Conservation (phyloP, 1,140 invertebrate species). For the Drosophila ohnishii region DNA sequence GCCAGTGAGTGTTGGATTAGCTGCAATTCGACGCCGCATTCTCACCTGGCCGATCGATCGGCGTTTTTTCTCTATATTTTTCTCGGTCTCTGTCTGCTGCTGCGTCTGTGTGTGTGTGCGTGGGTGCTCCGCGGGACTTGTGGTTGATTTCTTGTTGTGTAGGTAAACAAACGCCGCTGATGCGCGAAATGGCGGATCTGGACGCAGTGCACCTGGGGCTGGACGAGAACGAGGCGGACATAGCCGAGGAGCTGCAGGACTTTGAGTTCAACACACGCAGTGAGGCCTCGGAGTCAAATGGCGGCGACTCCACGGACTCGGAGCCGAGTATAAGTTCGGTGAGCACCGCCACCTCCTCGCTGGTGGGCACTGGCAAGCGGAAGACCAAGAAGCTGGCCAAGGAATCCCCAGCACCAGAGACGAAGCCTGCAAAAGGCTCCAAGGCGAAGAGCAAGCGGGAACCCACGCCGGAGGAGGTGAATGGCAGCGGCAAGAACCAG, state of each 20-base stretch:
- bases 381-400: slow-evolving; percentile 84
- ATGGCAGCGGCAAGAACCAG: slow-evolving; percentile 66
- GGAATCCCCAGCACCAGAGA: slow-evolving; percentile 10
- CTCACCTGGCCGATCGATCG: slow-evolving; percentile 69
- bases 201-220: slow-evolving; percentile 88
- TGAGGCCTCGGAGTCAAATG: slow-evolving; percentile 87
- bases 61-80: slow-evolving; percentile 78
- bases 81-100: slow-evolving; percentile 51
- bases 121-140: slow-evolving; percentile 39
- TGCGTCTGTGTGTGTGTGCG: slow-evolving; percentile 22
- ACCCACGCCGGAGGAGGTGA: slow-evolving; percentile 54
- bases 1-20: slow-evolving; percentile 53
- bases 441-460: slow-evolving; percentile 41
- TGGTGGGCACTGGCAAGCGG: slow-evolving; percentile 83
- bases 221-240: slow-evolving; percentile 88
- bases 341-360: slow-evolving; percentile 85
- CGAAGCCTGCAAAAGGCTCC: slow-evolving; percentile 30
- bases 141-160: slow-evolving; percentile 22
- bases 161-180: slow-evolving; percentile 72
- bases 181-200: slow-evolving; percentile 82
- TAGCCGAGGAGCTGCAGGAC: slow-evolving; percentile 88
- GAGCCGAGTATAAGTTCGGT: slow-evolving; percentile 89
- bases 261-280: slow-evolving; percentile 89
- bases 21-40: slow-evolving; percentile 28
- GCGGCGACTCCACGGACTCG: slow-evolving; percentile 86